phyloP scores from a whole-genome alignment of 37 sponge, comb jelly and placozoan genomes.

The Agelas oroides region DNA sequence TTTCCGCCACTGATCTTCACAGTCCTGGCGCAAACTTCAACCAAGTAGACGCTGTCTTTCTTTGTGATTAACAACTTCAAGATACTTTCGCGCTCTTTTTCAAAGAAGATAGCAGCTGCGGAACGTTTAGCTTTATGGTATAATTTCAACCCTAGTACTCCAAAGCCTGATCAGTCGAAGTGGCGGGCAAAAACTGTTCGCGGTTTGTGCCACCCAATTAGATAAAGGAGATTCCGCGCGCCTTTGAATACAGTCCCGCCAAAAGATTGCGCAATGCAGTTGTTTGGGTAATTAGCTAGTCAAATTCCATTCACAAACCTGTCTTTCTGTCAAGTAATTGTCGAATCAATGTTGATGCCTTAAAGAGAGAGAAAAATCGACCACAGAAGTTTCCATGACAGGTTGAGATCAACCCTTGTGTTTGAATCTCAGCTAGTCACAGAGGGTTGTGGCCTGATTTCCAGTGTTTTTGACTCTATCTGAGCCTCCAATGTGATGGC shows the following conservation, averaged over 20 bases:
- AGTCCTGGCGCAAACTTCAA: neutral
- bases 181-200: neutral
- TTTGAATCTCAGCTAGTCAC: too few relatives aligned
- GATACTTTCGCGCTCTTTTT: conserved; percentile 29
- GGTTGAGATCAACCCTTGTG: too few relatives aligned
- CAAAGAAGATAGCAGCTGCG: conserved; percentile 10
- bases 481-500: too few relatives aligned
- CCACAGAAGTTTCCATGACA: too few relatives aligned
- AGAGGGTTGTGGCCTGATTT: too few relatives aligned
- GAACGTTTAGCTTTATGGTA: neutral
- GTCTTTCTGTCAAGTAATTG: too few relatives aligned
- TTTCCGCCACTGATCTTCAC: neutral
- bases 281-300: too few relatives aligned
- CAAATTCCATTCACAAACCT: neutral
- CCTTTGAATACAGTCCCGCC: conserved; percentile 16
- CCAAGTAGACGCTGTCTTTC: conserved; percentile 13
- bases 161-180: neutral
- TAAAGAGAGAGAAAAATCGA: too few relatives aligned
- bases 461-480: too few relatives aligned
- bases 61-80: neutral
- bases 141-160: too few relatives aligned
- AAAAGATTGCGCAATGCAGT: neutral
- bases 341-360: too few relatives aligned
- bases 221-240: neutral
- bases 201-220: conserved; percentile 7